phyloP scores from a whole-genome alignment of 2,797 vertebrate species.

The Coreius guichenoti region DNA sequence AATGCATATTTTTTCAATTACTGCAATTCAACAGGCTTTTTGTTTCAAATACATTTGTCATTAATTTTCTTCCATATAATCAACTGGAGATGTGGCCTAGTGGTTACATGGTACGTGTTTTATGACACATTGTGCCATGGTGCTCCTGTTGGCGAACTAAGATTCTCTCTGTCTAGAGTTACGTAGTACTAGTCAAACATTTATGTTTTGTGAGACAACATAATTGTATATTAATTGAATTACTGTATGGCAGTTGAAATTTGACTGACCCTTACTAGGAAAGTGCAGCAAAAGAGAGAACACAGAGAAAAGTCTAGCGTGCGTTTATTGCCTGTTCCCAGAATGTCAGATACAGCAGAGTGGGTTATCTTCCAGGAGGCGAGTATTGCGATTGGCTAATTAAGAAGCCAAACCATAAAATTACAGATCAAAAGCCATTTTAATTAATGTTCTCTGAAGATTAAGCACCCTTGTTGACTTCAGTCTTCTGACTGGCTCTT shows the following conservation, averaged over 20 bases:
- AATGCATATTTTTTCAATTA: no score
- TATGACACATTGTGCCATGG: not conserved
- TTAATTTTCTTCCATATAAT: not conserved
- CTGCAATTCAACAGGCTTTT: no score
- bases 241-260: not conserved
- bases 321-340: constrained; percentile 57
- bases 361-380: constrained; percentile 57
- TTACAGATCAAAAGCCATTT: constrained; percentile 55
- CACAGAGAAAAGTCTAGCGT: constrained; percentile 42
- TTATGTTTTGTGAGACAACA: not conserved
- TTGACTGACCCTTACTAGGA: not conserved
- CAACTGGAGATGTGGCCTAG: not conserved
- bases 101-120: not conserved
- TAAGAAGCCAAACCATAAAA: constrained; percentile 66
- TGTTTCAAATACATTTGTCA: no score
- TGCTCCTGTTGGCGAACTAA: not conserved
- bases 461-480: not conserved
- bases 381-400: constrained; percentile 71
- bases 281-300: constrained; percentile 4
- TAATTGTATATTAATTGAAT: not conserved
- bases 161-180: not conserved
- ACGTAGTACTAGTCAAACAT: not conserved
- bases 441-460: constrained; percentile 24
- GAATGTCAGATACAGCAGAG: constrained; percentile 53
- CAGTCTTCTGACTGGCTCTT: not conserved